phyloP scores from a whole-genome alignment of 2,888 invertebrate genomes.

The Mesochorus sp. region DNA sequence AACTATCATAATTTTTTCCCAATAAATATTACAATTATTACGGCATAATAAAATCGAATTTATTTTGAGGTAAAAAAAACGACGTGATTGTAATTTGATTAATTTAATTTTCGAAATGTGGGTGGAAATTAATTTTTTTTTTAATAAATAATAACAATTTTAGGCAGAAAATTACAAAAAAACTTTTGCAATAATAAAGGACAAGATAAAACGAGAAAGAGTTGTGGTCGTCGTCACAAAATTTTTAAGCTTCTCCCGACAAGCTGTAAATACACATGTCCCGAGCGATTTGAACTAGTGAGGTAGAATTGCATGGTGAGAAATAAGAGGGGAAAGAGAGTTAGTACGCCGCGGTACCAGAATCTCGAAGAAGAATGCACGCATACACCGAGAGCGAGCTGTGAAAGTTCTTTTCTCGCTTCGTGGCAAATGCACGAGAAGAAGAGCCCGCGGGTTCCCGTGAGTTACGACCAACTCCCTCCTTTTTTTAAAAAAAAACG shows the following conservation, averaged over 20 bases:
- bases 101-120: too few species aligned
- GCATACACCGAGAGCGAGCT: conserved; percentile 30
- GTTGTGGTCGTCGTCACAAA: conserved; percentile 9
- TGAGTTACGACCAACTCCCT: conserved; percentile 58
- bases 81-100: too few species aligned
- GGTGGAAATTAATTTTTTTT: too few species aligned
- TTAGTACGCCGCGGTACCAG: conserved; percentile 17
- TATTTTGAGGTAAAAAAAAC: too few species aligned
- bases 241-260: conserved; percentile 2
- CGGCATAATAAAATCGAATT: too few species aligned
- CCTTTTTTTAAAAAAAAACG: background rate
- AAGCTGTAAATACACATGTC: conserved; percentile 14
- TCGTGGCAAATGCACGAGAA: conserved; percentile 26
- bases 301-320: background rate
- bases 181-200: too few species aligned
- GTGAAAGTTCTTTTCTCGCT: conserved; percentile 43
- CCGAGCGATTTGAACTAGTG: conserved; percentile 25
- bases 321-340: background rate
- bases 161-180: too few species aligned
- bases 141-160: too few species aligned
- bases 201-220: background rate
- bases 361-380: conserved; percentile 27
- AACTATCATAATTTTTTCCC: too few species aligned
- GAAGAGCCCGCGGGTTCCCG: conserved; percentile 38
- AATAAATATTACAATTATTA: too few species aligned